Evolutionary conservation across 2,113 vertebrate species (phyloP), one percentile per base, ranked within the genome.

Genomic region (Lycocorax pyrrhopterus): DNA sequence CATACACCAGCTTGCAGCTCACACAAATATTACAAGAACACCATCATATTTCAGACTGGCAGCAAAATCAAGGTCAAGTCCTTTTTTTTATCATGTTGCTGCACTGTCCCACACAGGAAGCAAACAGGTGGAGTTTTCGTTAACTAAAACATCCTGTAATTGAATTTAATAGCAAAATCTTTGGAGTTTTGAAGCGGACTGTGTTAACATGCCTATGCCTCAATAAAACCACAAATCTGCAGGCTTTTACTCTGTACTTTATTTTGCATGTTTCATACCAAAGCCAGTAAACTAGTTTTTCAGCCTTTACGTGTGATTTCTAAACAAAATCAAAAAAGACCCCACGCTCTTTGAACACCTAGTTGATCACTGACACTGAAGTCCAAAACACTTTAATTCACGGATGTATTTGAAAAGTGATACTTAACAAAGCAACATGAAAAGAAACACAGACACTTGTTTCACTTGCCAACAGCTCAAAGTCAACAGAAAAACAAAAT

Each of bases 221-320:
- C 97, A 97, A 96, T 97, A 98, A 98, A 98, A 97, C 82, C 95
- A 98, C 98, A 98, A 98, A 98, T 98, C 96, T 98, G 82, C 95
- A 66, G 4, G 35, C 26, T 77, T 93, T 76, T 39, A 49, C 37
- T 76, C 92, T 81, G 89, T 72, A 92, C 87, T 91, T 41, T 52
- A 88, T 81, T 79, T 92, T 59, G 86, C 12, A 88, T 60, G 44
- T 53, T 90, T 91, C 75, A 44, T 32, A 53, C 20, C 68, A 89
- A 53, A 96, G 76, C 55, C 55, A 74, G 30, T 73, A 83, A 93
- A 91, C 55, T 23, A n/a, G 33, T 37, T 58, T 49, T 85, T 55
- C 35, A 64, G 67, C 39, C 22, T 47, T 88, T 39, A 29, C 3
- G 13, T 46, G 32, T 29, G 32, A 74, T 90, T 92, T 91, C 33